These are phyloP conservation scores for Pungitius pungitius DNA, from an alignment of 2,113 vertebrate genomes.

Conservation along the genomic window DNA sequence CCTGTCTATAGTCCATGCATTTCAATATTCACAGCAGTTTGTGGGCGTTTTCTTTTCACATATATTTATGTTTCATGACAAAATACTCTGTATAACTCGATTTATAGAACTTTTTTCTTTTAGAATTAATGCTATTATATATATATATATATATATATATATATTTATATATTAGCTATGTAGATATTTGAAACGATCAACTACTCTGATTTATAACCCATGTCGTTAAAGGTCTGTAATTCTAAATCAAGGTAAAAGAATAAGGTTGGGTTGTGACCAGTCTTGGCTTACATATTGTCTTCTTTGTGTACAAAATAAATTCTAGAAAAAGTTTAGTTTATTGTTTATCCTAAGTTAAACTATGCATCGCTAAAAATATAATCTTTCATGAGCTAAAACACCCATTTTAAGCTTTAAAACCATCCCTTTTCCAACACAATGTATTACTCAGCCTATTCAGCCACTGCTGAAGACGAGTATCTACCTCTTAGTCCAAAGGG, in stretches of 20 bases:
- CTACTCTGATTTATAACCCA: neutral
- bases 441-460: neutral
- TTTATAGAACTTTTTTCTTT: neutral
- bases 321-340: neutral
- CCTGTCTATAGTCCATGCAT: constrained; percentile 28
- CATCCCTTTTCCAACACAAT: neutral
- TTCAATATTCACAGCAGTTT: constrained; percentile 20
- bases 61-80: neutral
- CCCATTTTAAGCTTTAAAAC: neutral
- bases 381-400: neutral
- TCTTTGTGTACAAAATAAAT: neutral
- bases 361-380: neutral
- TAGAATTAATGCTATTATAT: neutral
- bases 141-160: neutral
- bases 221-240: constrained; percentile 1
- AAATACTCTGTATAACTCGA: constrained; percentile 3
- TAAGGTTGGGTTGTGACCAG: constrained; percentile 7
- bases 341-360: neutral
- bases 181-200: neutral
- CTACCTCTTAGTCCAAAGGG: neutral
- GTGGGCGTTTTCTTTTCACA: constrained; percentile 9
- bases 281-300: too few species aligned
- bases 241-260: constrained; percentile 14
- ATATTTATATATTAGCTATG: neutral
- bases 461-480: too few species aligned